phyloP scores from a whole-genome alignment of 1,140 invertebrate species.

The Leguminivora glycinivorella region DNA sequence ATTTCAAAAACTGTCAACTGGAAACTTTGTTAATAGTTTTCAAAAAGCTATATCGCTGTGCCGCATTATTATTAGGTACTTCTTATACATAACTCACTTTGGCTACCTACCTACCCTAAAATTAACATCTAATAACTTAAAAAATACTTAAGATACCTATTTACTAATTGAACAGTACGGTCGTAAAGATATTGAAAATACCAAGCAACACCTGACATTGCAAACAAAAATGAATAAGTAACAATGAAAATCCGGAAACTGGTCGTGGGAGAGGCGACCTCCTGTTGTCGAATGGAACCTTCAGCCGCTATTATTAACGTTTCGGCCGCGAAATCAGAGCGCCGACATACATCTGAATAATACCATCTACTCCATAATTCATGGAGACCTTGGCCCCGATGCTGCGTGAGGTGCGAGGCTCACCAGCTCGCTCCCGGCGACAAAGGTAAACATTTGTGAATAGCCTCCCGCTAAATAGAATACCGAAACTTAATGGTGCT shows the following conservation, averaged over 20 bases:
- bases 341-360: constrained; percentile 73
- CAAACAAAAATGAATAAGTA: constrained; percentile 31
- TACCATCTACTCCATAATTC: constrained; percentile 77
- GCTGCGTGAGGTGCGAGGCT: constrained; percentile 40
- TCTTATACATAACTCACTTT: no score
- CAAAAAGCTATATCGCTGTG: no score
- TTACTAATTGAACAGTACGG: not conserved
- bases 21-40: no score
- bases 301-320: constrained; percentile 69
- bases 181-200: constrained; percentile 8
- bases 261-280: constrained; percentile 56
- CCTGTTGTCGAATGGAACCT: constrained; percentile 64
- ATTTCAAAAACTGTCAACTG: no score
- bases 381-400: constrained; percentile 74
- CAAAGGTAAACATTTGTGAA: constrained; percentile 37
- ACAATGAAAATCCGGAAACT: constrained; percentile 60
- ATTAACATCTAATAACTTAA: no score
- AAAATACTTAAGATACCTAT: constrained; percentile 2
- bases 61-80: no score
- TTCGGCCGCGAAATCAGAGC: constrained; percentile 71
- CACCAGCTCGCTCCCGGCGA: constrained; percentile 33
- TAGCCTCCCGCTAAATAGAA: constrained; percentile 20
- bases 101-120: no score
- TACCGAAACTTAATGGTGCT: constrained; percentile 23
- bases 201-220: constrained; percentile 15